Percentiles rank a stretch among this genome's conserved stretches.
Conservation (phyloP, 2,888 invertebrate species). For the Cryptocephalus primarius region DNA sequence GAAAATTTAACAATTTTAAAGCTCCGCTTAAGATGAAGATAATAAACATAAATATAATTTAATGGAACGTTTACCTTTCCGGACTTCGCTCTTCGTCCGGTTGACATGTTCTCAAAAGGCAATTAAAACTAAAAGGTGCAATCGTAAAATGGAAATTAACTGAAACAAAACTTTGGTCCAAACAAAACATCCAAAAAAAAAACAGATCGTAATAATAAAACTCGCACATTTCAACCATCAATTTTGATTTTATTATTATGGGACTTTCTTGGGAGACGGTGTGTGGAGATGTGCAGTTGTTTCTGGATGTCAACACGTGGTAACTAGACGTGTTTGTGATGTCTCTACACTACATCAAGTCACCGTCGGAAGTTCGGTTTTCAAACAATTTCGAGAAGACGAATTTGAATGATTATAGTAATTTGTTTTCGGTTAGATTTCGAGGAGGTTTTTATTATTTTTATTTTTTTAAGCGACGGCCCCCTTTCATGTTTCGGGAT, state of each 20-base stretch:
- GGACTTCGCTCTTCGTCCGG: too few relatives aligned
- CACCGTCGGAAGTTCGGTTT: slow-evolving; percentile 18
- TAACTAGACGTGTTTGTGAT: slow-evolving; percentile 3
- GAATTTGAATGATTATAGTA: slow-evolving; percentile 16
- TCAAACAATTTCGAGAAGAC: slow-evolving; percentile 16
- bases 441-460: slow-evolving; percentile 1
- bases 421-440: slow-evolving; percentile 10
- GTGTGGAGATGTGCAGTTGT: background rate
- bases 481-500: slow-evolving; percentile 1
- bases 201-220: too few relatives aligned
- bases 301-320: background rate
- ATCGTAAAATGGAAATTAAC: slow-evolving; percentile 9
- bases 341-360: slow-evolving; percentile 6
- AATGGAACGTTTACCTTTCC: too few relatives aligned
- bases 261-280: too few relatives aligned
- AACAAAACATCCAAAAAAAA: too few relatives aligned
- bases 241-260: too few relatives aligned
- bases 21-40: too few relatives aligned
- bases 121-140: slow-evolving; percentile 12
- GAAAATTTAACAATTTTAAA: too few relatives aligned
- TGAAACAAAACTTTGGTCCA: too few relatives aligned
- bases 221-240: too few relatives aligned
- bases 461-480: background rate
- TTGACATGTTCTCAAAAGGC: slow-evolving; percentile 3
- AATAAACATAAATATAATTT: too few relatives aligned